Percentiles rank a stretch among this genome's conserved stretches.
phyloP scores from a whole-genome alignment of 2,113 vertebrate species.

The Casuarius casuarius region DNA sequence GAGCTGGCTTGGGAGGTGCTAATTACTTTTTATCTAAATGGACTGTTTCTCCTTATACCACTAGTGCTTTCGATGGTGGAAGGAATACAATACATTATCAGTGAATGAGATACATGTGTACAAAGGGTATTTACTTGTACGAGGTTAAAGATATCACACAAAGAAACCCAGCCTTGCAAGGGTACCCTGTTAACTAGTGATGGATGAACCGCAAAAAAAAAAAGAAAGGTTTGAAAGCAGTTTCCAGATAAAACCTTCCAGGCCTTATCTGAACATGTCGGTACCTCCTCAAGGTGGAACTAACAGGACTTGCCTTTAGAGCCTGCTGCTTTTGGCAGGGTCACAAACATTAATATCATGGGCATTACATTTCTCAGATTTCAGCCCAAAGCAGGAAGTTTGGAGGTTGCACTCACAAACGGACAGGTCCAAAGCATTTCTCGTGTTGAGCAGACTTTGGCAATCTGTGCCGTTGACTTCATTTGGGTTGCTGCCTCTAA shows the following conservation, averaged over 20 bases:
- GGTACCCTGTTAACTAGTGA: conserved; percentile 12
- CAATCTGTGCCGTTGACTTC: too few relatives aligned
- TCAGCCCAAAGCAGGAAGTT: not conserved
- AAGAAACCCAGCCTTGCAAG: not conserved
- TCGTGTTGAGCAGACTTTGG: not conserved
- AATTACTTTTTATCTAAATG: conserved; percentile 60
- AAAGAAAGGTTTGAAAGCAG: not conserved
- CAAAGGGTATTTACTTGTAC: conserved; percentile 40
- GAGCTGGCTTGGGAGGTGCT: conserved; percentile 15
- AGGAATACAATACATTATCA: conserved; percentile 46
- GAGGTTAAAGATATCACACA: conserved; percentile 28
- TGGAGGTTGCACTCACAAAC: not conserved
- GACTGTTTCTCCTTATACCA: conserved; percentile 1
- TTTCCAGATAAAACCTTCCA: not conserved
- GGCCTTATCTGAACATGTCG: not conserved
- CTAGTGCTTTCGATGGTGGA: not conserved
- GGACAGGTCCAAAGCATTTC: not conserved
- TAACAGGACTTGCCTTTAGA: not conserved
- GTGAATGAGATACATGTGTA: not conserved
- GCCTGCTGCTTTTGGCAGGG: not conserved
- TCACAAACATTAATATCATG: not conserved
- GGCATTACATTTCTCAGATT: not conserved
- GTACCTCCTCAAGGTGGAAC: not conserved
- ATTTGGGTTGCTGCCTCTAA: too few relatives aligned
- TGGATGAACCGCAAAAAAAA: conserved; percentile 1